Conservation (phyloP, 2,113 vertebrate genomes). For the Callaeas wilsoni region DNA sequence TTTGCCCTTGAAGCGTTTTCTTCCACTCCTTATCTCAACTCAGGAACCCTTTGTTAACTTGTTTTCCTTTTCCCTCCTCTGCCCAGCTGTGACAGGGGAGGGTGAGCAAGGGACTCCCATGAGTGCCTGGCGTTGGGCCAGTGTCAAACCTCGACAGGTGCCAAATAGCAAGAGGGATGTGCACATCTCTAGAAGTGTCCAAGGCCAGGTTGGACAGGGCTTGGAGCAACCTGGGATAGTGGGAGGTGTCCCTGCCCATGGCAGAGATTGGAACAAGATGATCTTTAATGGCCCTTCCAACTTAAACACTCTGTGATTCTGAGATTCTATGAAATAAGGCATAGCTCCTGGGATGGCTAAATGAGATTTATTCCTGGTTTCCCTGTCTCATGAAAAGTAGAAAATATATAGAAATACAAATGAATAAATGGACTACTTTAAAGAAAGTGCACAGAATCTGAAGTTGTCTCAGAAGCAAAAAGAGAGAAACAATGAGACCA, state of each 20-base stretch:
- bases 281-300: not conserved
- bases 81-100: too few species aligned
- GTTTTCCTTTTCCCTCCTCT: too few species aligned
- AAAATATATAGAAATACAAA: not conserved
- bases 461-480: not conserved
- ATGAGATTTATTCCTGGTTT: not conserved
- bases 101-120: too few species aligned
- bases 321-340: not conserved
- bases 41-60: too few species aligned
- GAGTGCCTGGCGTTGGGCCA: too few species aligned
- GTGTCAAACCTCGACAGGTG: too few species aligned
- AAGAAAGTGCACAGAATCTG: not conserved
- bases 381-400: not conserved
- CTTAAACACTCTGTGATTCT: not conserved
- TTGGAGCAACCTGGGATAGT: not conserved
- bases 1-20: too few species aligned
- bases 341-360: not conserved
- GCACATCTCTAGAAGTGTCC: not conserved
- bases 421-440: not conserved
- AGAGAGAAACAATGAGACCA: not conserved
- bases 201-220: too few species aligned
- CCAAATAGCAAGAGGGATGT: not conserved
- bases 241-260: not conserved
- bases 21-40: too few species aligned
- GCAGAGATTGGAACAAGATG: not conserved